Evolutionary conservation across 2,113 vertebrate species (phyloP), one percentile per base, ranked within the genome.

Genomic region (Spheniscus mendiculus): DNA sequence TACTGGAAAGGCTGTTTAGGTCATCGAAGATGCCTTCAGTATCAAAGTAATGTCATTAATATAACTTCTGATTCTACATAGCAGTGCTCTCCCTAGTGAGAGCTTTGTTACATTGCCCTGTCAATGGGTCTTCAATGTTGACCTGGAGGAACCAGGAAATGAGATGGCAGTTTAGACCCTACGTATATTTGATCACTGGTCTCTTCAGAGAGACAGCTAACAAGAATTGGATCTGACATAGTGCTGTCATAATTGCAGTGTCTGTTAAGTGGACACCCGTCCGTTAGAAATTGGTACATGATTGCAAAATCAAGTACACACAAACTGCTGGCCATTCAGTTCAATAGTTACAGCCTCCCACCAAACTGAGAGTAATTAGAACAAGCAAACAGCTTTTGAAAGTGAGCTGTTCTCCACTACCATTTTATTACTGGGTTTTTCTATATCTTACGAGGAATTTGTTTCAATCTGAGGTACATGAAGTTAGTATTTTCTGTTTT

Each of bases 181-280:
- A 38, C 0, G 0, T 50, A 4, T 32, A 56, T 49, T 59, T 40
- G 32, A 65, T 80, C 66, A 72, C 11, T 44, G 26, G 34, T 65
- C 30, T 86, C n/a, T 73, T 38, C 20, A 49, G 23, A 95, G 49
- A 83, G 27, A 56, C 12, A 77, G 49, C 11, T 52, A 83, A 81
- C 53, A 70, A 62, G 53, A 65, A 65, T 0, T 77, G 26, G 14
- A 81, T 81, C 65, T 73, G 55, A 73, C n/a, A 61, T 2, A 52
- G 30, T 58, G 53, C 19, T 63, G 49, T 49, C 50, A 90, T 23
- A 67, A 90, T 6, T 3, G 15, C 23, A 67, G 40, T 36, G 83
- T 90, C 50, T 62, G 45, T 70, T 56, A 86, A 73, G 30, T 32
- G 22, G 63, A 66, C 27, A 86, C 25, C 17, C 58, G 36, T 56